Base-by-base conservation (phyloP, 64 coral and sea anemone species). In the Anthopleura sola region DNA sequence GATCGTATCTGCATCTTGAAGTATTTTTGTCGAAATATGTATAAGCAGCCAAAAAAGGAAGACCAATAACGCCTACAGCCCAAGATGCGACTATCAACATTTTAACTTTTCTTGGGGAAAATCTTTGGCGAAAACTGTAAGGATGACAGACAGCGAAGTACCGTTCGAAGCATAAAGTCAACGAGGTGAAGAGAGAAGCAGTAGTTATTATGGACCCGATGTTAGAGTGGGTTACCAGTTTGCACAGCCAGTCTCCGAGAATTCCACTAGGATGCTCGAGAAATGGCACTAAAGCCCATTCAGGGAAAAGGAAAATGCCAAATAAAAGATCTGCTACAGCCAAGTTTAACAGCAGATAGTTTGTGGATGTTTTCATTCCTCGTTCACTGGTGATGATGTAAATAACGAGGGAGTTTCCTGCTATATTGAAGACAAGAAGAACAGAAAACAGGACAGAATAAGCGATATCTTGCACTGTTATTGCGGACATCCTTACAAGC, bases 391-490 rank as follows among this genome's bases (percentile, higher is more conserved):
- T 37, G 36, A 77, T 77, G 19, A 77, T 77, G 33, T 77, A 37
- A 77, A 77, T 37, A 37, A 77, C 75, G 21, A 77, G 21, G 15
- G 75, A 37, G 75, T 77, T 77, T 36, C 75, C 75, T 77, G 32
- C 75, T 37, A 77, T 40, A 23, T 77, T 77, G 34, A 77, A 40
- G 33, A 77, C 75, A 28, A 77, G 33, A 17, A 77, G 34, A 77
- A 40, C 37, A 37, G 75, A 77, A 40, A 77, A 77, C 37, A 77
- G 33, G 17, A 77, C 55, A 56, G 55, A 13, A 56, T 18, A 56
- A 56, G 18, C 55, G 20, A 6, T 56, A 18, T 56, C 55, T 56
- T 56, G 55, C 8, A 20, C 19, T 17, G 14, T 55, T 55, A n/a
- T n/a, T n/a, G n/a, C n/a, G n/a, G n/a, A n/a, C n/a, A n/a, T n/a